Evolutionary conservation across 2,113 vertebrate genomes (phyloP).

Genomic region (Narcine bancroftii): DNA sequence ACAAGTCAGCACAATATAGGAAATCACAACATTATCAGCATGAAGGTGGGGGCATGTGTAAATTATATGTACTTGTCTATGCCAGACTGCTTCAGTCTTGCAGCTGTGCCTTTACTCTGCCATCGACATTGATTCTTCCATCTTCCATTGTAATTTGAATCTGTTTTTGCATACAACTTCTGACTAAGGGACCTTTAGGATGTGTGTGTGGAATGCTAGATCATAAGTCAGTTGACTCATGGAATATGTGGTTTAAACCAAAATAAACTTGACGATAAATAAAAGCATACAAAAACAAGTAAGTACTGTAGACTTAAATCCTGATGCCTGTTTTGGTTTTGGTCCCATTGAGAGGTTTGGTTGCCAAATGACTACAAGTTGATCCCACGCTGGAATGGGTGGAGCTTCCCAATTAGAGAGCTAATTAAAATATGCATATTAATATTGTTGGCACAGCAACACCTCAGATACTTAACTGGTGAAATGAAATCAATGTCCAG

Average conservation of each 20-base stretch:
- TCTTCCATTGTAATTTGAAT: too few relatives aligned
- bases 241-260: neutral
- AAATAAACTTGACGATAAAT: neutral
- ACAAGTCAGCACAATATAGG: neutral
- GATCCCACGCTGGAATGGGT: neutral
- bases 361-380: neutral
- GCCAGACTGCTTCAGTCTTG: neutral
- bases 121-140: neutral
- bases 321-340: neutral
- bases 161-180: neutral
- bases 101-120: neutral
- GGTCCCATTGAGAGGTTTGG: neutral
- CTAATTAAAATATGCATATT: too few relatives aligned
- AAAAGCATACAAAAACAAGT: neutral
- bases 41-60: neutral
- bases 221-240: neutral
- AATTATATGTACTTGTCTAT: neutral
- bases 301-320: neutral
- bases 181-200: neutral
- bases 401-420: neutral
- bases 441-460: too few relatives aligned
- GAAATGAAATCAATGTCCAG: neutral
- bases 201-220: neutral
- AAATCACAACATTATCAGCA: slow-evolving; percentile 15
- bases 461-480: neutral